Evolutionary conservation across 2,888 invertebrate genomes (phyloP).

Genomic region (Sinelater perroti): DNA sequence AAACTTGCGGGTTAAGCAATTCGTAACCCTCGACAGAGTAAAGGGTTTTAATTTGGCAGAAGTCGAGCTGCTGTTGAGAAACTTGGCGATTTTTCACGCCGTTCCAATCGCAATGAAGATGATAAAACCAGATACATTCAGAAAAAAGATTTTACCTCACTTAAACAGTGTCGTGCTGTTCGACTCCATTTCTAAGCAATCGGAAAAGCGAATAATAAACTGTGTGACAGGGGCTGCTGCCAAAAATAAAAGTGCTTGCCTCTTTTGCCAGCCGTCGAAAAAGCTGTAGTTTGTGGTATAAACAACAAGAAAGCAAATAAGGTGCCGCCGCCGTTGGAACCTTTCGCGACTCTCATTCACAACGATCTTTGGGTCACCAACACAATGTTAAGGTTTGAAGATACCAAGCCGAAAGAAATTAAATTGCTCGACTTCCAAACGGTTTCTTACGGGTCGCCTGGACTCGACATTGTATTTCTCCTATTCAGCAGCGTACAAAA

Average conservation of each 20-base stretch:
- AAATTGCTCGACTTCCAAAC: slow-evolving; percentile 68
- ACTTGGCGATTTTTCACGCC: slow-evolving; percentile 65
- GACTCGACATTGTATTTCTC: slow-evolving; percentile 65
- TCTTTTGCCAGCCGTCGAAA: slow-evolving; percentile 30
- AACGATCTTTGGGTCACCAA: slow-evolving; percentile 70
- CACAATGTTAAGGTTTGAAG: slow-evolving; percentile 62
- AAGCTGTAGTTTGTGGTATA: slow-evolving; percentile 16
- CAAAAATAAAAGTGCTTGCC: slow-evolving; percentile 32
- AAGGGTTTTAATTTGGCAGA: slow-evolving; percentile 62
- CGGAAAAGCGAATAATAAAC: slow-evolving; percentile 25
- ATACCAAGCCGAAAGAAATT: slow-evolving; percentile 47
- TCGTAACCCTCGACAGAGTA: slow-evolving; percentile 59
- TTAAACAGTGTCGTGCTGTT: slow-evolving; percentile 42
- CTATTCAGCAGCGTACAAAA: slow-evolving; percentile 62
- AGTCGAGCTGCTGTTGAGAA: slow-evolving; percentile 57
- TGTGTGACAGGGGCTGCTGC: slow-evolving; percentile 19
- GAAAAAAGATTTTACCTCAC: slow-evolving; percentile 53
- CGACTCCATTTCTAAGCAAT: slow-evolving; percentile 30
- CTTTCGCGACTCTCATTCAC: slow-evolving; percentile 65
- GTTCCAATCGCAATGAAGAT: slow-evolving; percentile 63
- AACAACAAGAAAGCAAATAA: slow-evolving; percentile 37
- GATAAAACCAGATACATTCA: slow-evolving; percentile 57
- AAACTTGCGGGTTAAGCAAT: slow-evolving; percentile 62
- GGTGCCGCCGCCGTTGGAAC: slow-evolving; percentile 51
- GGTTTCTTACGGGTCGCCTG: slow-evolving; percentile 61